phyloP scores from a whole-genome alignment of 1,140 invertebrate genomes.

The Lasioglossum baleicum region DNA sequence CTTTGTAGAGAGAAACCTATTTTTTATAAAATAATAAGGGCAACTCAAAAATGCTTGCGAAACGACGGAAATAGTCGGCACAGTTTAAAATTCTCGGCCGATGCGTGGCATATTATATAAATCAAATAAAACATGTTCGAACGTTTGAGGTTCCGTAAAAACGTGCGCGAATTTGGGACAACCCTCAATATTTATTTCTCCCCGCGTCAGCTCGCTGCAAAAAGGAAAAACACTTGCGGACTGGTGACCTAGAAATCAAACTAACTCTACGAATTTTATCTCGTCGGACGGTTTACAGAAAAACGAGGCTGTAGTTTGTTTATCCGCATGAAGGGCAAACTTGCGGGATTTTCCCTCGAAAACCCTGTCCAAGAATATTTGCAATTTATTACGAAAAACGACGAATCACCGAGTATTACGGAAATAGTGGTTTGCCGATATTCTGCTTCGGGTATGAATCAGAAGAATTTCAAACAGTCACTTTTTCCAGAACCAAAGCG shows the following conservation, averaged over 20 bases:
- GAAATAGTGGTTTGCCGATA: neutral
- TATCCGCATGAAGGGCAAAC: neutral
- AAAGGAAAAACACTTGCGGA: neutral
- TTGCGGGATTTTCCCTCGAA: neutral
- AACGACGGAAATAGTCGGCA: neutral
- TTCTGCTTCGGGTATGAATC: no score
- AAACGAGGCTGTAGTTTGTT: neutral
- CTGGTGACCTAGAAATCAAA: neutral
- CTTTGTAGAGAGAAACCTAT: no score
- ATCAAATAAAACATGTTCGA: neutral
- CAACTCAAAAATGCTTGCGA: neutral
- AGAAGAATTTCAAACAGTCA: no score
- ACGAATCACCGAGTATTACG: no score
- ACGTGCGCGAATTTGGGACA: neutral
- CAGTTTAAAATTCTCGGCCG: neutral
- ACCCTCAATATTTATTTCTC: conserved; percentile 9
- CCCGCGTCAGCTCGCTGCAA: neutral
- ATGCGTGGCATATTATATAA: neutral
- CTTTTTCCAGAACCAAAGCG: no score
- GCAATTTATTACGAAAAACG: no score
- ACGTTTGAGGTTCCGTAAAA: neutral
- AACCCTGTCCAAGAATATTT: no score
- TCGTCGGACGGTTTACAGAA: neutral
- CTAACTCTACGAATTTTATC: neutral
- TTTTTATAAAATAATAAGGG: no score